A percentile compares a stretch with the other conserved stretches of the same genome.
These are phyloP conservation scores for Eilema depressum DNA, from an alignment of 2,888 invertebrate genomes.

Conservation along the genomic window DNA sequence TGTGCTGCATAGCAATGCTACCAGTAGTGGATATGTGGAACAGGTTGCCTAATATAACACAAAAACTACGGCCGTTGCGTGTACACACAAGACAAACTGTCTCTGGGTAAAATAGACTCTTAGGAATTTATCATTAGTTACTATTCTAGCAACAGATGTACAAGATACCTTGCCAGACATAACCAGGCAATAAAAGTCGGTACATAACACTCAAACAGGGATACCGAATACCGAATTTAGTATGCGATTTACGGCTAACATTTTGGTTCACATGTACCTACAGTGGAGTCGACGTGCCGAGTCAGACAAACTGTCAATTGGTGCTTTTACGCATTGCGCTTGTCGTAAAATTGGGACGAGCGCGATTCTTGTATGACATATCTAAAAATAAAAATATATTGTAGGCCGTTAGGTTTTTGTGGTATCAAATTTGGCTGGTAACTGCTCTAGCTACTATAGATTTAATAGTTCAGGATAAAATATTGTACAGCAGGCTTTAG, in stretches of 20 bases:
- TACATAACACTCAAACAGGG: background rate
- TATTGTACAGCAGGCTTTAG: no score
- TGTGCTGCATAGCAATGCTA: no score
- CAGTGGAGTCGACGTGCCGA: slow-evolving; percentile 37
- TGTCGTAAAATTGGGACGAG: slow-evolving; percentile 26
- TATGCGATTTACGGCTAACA: slow-evolving; percentile 22
- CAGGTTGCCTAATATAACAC: no score
- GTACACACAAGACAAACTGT: background rate
- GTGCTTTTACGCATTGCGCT: slow-evolving; percentile 35
- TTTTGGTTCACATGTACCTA: slow-evolving; percentile 8
- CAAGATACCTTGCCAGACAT: background rate
- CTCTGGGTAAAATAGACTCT: background rate
- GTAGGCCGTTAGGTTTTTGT: background rate
- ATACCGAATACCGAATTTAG: background rate
- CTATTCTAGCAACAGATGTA: background rate
- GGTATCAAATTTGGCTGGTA: background rate
- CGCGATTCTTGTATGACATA: background rate
- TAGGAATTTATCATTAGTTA: background rate
- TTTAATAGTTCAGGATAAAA: no score
- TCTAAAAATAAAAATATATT: slow-evolving; percentile 5
- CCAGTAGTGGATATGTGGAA: no score
- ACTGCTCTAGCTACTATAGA: background rate
- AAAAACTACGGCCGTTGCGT: no score
- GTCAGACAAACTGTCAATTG: slow-evolving; percentile 38
- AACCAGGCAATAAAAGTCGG: background rate